A percentile compares a stretch with the other conserved stretches of the same genome.
These are phyloP conservation scores for Spodoptera exigua DNA, from an alignment of 2,888 invertebrate genomes.

Conservation along the genomic window DNA sequence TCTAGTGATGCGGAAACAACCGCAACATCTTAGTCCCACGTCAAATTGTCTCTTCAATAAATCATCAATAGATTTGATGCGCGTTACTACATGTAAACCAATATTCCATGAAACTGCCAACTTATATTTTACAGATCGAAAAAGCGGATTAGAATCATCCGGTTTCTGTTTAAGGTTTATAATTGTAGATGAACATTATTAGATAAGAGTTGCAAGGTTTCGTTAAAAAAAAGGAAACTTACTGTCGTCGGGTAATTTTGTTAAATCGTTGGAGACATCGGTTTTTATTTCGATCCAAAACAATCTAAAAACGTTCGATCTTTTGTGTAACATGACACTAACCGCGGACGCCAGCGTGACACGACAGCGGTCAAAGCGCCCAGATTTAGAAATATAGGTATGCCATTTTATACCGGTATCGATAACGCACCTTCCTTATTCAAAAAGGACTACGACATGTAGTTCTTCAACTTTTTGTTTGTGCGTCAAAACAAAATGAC, in stretches of 20 bases:
- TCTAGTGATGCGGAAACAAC: constrained; percentile 74
- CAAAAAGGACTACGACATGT: constrained; percentile 23
- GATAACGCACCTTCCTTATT: constrained; percentile 21
- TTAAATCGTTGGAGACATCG: constrained; percentile 82
- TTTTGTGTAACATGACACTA: constrained; percentile 85
- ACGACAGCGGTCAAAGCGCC: constrained; percentile 72
- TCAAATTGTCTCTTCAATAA: constrained; percentile 78
- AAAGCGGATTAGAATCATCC: constrained; percentile 43
- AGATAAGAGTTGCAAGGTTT: constrained; percentile 46
- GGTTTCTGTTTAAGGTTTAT: constrained; percentile 67
- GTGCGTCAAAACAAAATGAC: constrained; percentile 49
- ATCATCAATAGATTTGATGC: constrained; percentile 74
- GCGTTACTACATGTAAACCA: constrained; percentile 78
- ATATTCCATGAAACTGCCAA: constrained; percentile 71
- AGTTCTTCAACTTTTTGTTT: constrained; percentile 38
- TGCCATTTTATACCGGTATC: constrained; percentile 58
- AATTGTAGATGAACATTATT: constrained; percentile 55
- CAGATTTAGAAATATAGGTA: constrained; percentile 66
- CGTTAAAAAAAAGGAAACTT: constrained; percentile 50
- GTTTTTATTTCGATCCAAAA: constrained; percentile 83
- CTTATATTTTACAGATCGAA: constrained; percentile 64
- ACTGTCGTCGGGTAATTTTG: constrained; percentile 81
- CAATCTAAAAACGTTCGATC: constrained; percentile 78
- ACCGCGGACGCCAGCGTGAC: constrained; percentile 73
- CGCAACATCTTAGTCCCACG: constrained; percentile 74